These are phyloP conservation scores for Mormyrops attenuatus DNA, from an alignment of 2,797 vertebrate species.

Conservation along the genomic window DNA sequence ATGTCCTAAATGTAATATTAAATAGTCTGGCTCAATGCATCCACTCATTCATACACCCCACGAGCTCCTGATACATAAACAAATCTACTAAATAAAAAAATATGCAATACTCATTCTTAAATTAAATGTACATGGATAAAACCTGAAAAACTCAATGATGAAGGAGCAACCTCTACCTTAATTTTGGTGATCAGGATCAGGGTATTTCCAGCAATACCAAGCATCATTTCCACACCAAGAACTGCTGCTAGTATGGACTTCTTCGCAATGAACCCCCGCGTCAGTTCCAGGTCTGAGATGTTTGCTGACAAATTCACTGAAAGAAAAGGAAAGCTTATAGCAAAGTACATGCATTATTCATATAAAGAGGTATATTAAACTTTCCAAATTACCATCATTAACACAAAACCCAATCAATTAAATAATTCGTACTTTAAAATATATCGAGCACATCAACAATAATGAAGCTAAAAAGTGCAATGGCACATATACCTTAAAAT, in stretches of 20 bases:
- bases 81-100: neutral
- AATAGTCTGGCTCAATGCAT: neutral
- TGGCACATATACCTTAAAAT: neutral
- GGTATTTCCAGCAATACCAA: slow-evolving; percentile 58
- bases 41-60: neutral
- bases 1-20: neutral
- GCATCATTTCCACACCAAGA: slow-evolving; percentile 49
- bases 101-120: neutral
- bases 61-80: neutral
- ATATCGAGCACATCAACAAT: neutral
- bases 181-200: slow-evolving; percentile 57
- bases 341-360: neutral
- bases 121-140: neutral
- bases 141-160: neutral
- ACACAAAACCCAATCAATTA: neutral
- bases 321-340: slow-evolving; percentile 4
- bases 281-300: slow-evolving; percentile 36
- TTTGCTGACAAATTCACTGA: slow-evolving; percentile 54
- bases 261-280: slow-evolving; percentile 38
- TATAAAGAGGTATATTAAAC: neutral
- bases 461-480: neutral
- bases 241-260: slow-evolving; percentile 51
- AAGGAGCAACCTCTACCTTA: slow-evolving; percentile 39
- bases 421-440: neutral
- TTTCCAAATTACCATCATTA: neutral